These are phyloP conservation scores for Linurgus olivaceus DNA, from an alignment of 2,797 vertebrate genomes.

Conservation along the genomic window DNA sequence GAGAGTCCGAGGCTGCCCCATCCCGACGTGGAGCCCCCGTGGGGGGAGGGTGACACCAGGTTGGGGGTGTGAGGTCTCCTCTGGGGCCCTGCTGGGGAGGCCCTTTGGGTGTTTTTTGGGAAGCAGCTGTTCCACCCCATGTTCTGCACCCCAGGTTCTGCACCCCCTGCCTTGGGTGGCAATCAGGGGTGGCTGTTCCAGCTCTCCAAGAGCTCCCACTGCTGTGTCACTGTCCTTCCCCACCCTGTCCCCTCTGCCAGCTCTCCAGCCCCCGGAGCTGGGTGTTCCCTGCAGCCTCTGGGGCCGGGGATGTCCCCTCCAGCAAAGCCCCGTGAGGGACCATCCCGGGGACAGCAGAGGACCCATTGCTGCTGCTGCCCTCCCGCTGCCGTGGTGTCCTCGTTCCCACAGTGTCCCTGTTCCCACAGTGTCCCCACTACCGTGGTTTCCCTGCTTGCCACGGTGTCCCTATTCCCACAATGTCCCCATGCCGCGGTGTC, in stretches of 20 bases:
- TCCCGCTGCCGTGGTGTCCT: not conserved
- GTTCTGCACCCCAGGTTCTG: not conserved
- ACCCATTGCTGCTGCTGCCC: not conserved
- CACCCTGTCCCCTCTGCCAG: no score
- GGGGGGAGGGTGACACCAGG: not conserved
- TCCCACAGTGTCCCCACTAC: no score
- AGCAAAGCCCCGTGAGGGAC: accelerated
- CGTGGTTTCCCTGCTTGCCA: no score
- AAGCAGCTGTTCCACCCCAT: accelerated
- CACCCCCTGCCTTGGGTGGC: accelerated
- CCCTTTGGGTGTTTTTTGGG: accelerated
- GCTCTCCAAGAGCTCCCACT: accelerated
- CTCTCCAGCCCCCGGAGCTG: no score
- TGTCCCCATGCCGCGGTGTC: not conserved
- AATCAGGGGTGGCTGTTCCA: accelerated
- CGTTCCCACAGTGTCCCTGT: not conserved
- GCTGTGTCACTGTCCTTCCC: not conserved
- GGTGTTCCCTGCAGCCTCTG: no score
- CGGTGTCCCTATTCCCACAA: not conserved
- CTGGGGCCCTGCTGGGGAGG: not conserved
- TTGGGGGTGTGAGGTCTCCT: accelerated
- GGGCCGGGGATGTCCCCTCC: not conserved
- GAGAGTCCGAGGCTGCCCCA: accelerated
- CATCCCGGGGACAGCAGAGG: accelerated
- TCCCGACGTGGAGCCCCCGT: accelerated